These are phyloP conservation scores for Drosophila kikkawai DNA, from an alignment of 1,140 invertebrate species.

Conservation along the genomic window DNA sequence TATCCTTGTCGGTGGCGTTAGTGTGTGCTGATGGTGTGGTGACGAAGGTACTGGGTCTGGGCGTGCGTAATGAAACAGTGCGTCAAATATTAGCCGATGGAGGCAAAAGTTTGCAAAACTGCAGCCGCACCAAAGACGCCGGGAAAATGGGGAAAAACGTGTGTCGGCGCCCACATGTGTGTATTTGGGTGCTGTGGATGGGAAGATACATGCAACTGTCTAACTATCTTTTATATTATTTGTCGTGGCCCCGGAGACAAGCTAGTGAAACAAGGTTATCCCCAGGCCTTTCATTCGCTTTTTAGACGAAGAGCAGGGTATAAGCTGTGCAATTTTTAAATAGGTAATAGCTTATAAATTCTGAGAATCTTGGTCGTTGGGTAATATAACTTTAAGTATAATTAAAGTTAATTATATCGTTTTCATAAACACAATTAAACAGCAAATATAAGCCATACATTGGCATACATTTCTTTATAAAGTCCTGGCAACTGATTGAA, in stretches of 20 bases:
- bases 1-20: constrained; percentile 32
- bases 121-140: constrained; percentile 29
- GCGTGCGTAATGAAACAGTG: constrained; percentile 47
- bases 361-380: no score
- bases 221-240: constrained; percentile 24
- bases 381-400: no score
- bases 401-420: background rate
- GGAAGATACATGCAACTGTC: constrained; percentile 7
- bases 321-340: background rate
- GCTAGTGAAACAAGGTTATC: constrained; percentile 12
- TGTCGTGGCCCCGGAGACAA: constrained; percentile 15
- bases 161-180: constrained; percentile 20
- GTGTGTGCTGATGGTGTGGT: constrained; percentile 1
- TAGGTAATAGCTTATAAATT: no score
- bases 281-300: background rate
- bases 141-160: constrained; percentile 15
- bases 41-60: background rate
- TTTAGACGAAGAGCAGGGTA: background rate
- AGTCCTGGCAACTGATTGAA: background rate
- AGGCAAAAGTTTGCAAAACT: constrained; percentile 38
- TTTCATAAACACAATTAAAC: background rate
- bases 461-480: background rate
- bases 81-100: constrained; percentile 42
- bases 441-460: background rate
- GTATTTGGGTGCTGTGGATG: background rate